These are phyloP conservation scores for Crioceris asparagi DNA, from an alignment of 2,888 invertebrate species.

Conservation along the genomic window DNA sequence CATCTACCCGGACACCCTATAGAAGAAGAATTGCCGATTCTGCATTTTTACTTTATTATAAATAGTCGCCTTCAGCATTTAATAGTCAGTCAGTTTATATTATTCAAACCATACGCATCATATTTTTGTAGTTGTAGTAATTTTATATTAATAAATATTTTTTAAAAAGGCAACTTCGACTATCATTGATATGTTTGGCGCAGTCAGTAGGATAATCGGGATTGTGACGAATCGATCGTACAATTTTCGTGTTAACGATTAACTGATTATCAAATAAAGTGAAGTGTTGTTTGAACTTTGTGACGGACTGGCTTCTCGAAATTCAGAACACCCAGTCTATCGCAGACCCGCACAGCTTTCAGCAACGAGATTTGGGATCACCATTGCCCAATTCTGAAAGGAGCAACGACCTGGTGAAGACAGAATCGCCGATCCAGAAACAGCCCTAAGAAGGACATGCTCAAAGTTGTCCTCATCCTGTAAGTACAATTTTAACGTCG, in stretches of 20 bases:
- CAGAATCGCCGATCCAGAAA: too few species aligned
- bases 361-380: not conserved
- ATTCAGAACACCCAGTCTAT: not conserved
- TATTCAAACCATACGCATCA: too few species aligned
- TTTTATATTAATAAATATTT: not conserved
- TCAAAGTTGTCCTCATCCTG: not conserved
- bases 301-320: not conserved
- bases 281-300: not conserved
- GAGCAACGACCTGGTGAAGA: not conserved
- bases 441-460: too few species aligned
- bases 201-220: not conserved
- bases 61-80: too few species aligned
- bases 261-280: not conserved
- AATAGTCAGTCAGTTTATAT: not conserved
- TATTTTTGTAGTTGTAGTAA: not conserved
- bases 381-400: not conserved
- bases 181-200: not conserved
- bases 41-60: too few species aligned
- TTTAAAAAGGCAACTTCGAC: not conserved
- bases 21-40: too few species aligned
- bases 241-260: not conserved
- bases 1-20: too few species aligned
- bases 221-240: not conserved
- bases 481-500: not conserved
- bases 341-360: not conserved